A percentile compares a stretch with the other conserved stretches of the same genome.
These are phyloP conservation scores for Amphiprion ocellaris DNA, from an alignment of 2,113 vertebrate genomes.

Conservation along the genomic window DNA sequence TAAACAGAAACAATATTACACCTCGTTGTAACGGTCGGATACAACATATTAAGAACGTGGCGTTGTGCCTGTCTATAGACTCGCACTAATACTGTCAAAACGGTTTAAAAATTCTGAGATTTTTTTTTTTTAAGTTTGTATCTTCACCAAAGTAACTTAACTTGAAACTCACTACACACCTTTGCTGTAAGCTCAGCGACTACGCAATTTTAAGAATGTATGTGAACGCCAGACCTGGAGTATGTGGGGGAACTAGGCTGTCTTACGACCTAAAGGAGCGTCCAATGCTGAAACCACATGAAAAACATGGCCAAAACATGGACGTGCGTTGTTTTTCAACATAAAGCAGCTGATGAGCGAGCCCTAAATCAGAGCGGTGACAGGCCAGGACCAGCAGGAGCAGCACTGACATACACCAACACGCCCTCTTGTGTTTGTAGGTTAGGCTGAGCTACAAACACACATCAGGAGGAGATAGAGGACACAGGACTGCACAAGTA, in stretches of 20 bases:
- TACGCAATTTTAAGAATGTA: no score
- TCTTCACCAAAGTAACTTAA: neutral
- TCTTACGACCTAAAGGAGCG: no score
- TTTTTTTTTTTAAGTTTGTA: neutral
- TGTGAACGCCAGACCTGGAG: neutral
- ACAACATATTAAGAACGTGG: neutral
- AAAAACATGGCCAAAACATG: neutral
- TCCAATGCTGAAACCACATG: neutral
- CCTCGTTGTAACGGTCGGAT: neutral
- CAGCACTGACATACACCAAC: conserved; percentile 61
- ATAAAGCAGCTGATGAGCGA: neutral
- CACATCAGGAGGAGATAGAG: neutral
- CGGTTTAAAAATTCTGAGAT: neutral
- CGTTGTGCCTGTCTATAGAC: no score
- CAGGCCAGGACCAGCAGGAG: conserved; percentile 23
- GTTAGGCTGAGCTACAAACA: neutral
- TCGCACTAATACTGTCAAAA: no score
- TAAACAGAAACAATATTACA: neutral
- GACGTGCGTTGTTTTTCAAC: neutral
- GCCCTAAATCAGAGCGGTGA: conserved; percentile 21
- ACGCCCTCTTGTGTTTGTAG: conserved; percentile 83
- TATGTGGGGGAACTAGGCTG: no score
- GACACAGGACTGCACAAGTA: neutral
- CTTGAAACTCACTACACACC: no score
- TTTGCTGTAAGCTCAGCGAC: no score